phyloP scores from a whole-genome alignment of 1,140 invertebrate genomes.

The Eulimnadia texana region DNA sequence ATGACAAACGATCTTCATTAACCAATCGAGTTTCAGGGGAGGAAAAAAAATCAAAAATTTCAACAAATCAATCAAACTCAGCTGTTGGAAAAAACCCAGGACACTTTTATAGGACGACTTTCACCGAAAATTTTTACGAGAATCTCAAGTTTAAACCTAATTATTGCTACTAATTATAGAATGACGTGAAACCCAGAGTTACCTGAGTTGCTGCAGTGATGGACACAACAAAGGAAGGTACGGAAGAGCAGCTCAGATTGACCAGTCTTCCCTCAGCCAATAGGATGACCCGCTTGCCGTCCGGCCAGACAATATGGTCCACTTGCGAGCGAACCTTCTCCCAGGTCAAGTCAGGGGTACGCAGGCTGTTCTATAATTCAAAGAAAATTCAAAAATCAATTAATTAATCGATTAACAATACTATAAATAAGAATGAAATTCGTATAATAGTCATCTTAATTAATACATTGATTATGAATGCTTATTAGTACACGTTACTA shows the following conservation, averaged over 20 bases:
- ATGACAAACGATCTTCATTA: constrained; percentile 22
- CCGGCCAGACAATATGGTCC: constrained; percentile 92
- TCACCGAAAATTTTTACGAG: no score
- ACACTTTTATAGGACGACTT: no score
- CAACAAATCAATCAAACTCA: no score
- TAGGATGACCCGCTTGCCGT: constrained; percentile 79
- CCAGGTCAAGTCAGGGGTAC: constrained; percentile 89
- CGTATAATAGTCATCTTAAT: no score
- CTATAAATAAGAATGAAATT: background rate
- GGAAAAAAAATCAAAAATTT: no score
- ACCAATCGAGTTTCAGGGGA: no score
- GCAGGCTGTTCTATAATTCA: constrained; percentile 59
- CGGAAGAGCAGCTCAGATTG: constrained; percentile 90
- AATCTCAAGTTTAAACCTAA: no score
- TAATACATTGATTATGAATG: no score
- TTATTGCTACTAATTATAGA: no score
- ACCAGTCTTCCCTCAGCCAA: constrained; percentile 88
- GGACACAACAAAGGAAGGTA: constrained; percentile 93
- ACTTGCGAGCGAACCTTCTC: constrained; percentile 94
- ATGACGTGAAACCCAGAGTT: no score
- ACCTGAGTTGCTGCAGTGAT: constrained; percentile 85
- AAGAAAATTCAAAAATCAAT: background rate
- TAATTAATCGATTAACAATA: constrained; percentile 15
- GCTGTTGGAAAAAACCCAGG: no score
- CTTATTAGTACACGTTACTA: no score